Percentiles rank a stretch among this genome's conserved stretches.
Conservation (phyloP, 30 jellyfish, hydroid and myxozoan genomes). For the Catostylus mosaicus region DNA sequence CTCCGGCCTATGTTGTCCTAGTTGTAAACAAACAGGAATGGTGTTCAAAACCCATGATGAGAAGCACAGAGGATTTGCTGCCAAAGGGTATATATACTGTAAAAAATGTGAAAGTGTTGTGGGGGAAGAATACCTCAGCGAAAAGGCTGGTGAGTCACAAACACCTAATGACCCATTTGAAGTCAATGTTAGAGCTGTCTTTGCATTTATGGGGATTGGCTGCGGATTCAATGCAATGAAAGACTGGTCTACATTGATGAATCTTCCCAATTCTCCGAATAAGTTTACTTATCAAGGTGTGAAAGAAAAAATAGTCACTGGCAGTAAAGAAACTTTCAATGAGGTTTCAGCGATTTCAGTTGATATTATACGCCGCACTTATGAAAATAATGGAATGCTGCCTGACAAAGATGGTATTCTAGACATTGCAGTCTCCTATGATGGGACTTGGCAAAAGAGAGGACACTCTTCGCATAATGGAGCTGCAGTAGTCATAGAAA, state of each 20-base stretch:
- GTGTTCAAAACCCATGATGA: conserved; percentile 6
- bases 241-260: conserved; percentile 4
- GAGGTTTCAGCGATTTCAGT: conserved; percentile 1
- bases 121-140: conserved; percentile 5
- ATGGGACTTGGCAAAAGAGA: too few relatives aligned
- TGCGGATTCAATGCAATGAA: neutral
- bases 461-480: too few relatives aligned
- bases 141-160: neutral
- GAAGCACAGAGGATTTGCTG: conserved; percentile 3
- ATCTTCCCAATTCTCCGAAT: neutral
- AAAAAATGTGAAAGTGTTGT: neutral
- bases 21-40: neutral
- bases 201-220: too few relatives aligned
- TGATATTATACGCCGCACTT: neutral
- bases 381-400: neutral
- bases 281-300: neutral
- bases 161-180: too few relatives aligned
- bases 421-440: too few relatives aligned
- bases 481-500: neutral
- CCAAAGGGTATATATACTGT: conserved; percentile 6
- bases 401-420: too few relatives aligned
- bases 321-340: conserved; percentile 2
- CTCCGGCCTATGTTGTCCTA: conserved; percentile 15
- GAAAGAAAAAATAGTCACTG: conserved; percentile 4
- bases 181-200: neutral